Evolutionary conservation across 2,113 vertebrate genomes (phyloP).

Genomic region (Brachirus orientalis): DNA sequence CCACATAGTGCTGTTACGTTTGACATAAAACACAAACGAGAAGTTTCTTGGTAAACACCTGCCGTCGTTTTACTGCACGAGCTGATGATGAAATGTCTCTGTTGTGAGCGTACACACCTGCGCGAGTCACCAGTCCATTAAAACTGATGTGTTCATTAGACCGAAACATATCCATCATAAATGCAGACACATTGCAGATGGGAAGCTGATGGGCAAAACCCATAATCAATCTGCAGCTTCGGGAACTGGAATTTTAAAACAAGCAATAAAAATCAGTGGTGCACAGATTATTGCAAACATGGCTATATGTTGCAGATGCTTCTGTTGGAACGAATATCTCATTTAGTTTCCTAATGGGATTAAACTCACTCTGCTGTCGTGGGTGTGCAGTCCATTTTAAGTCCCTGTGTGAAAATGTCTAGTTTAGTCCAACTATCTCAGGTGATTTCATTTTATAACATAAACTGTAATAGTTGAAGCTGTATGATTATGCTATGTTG

Average conservation of each 20-base stretch:
- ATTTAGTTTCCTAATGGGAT: background rate
- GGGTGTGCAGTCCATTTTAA: constrained; percentile 14
- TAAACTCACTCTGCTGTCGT: constrained; percentile 47
- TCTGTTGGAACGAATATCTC: background rate
- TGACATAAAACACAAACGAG: constrained; percentile 10
- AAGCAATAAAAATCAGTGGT: background rate
- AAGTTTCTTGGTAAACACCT: background rate
- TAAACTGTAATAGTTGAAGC: background rate
- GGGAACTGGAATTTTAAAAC: background rate
- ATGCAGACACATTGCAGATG: constrained; percentile 47
- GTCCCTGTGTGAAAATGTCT: constrained; percentile 34
- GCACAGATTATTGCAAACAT: background rate
- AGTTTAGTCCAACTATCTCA: constrained; percentile 6
- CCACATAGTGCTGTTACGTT: constrained; percentile 65
- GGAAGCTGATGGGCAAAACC: constrained; percentile 19
- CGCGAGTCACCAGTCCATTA: constrained; percentile 47
- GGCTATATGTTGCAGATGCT: too few species aligned
- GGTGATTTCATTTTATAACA: constrained; percentile 4
- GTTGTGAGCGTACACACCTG: constrained; percentile 58
- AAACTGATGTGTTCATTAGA: background rate
- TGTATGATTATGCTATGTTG: background rate
- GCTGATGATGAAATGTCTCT: background rate
- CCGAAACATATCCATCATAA: constrained; percentile 27
- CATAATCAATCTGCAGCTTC: constrained; percentile 58
- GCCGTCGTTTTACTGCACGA: too few species aligned